Conservation (phyloP, 2,888 invertebrate species). For the Odontothrips loti region DNA sequence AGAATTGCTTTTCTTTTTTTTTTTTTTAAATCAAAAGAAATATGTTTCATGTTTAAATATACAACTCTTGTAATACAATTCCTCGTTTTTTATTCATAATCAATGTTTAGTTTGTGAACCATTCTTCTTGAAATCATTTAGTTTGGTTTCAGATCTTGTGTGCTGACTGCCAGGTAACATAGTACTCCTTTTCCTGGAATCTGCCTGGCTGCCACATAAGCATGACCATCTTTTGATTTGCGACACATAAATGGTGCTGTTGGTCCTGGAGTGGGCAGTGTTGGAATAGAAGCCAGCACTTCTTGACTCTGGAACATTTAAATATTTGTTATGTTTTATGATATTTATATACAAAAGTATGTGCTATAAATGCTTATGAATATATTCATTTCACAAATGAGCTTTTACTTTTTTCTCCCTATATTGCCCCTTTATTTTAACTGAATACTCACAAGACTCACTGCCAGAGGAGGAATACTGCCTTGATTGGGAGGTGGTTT, state of each 20-base stretch:
- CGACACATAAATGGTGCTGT: constrained; percentile 35
- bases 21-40: background rate
- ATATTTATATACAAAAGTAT: background rate
- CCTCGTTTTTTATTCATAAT: background rate
- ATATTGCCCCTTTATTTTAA: background rate
- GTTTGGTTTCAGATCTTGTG: constrained; percentile 31
- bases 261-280: constrained; percentile 35
- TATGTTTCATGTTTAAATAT: background rate
- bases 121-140: background rate
- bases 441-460: constrained; percentile 32
- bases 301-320: constrained; percentile 34
- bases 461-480: constrained; percentile 32
- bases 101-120: background rate
- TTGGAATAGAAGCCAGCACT: constrained; percentile 32
- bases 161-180: constrained; percentile 38
- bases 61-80: background rate
- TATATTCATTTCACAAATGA: background rate
- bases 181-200: constrained; percentile 37
- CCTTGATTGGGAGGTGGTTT: background rate
- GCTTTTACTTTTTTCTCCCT: background rate
- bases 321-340: background rate
- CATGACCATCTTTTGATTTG: constrained; percentile 35
- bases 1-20: background rate
- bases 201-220: constrained; percentile 35
- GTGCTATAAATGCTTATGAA: background rate